Conservation (phyloP, 2,113 vertebrate species). For the Gobiocypris rarus region DNA sequence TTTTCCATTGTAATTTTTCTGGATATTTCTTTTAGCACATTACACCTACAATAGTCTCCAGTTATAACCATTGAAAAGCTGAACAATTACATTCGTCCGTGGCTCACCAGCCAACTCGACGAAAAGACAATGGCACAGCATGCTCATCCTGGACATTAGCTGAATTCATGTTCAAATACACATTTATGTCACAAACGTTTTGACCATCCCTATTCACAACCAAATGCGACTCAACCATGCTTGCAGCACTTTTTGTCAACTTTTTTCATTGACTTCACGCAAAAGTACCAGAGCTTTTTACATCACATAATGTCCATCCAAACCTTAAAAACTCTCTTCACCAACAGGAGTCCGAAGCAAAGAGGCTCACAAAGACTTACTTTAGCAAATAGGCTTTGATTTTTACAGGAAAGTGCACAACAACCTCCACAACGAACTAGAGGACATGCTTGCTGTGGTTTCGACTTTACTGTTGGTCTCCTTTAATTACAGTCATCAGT, state of each 20-base stretch:
- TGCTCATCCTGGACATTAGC: background rate
- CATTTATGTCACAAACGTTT: background rate
- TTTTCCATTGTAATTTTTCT: no score
- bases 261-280: background rate
- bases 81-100: background rate
- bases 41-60: background rate
- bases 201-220: background rate
- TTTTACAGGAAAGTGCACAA: slow-evolving; percentile 25
- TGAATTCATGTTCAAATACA: background rate
- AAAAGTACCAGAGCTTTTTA: background rate
- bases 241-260: background rate
- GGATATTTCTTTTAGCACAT: no score
- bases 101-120: background rate
- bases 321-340: background rate
- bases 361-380: background rate
- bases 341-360: background rate
- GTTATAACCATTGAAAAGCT: background rate
- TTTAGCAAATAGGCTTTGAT: background rate
- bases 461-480: background rate
- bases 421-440: background rate
- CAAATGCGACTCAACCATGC: background rate
- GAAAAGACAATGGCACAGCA: background rate
- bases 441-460: background rate
- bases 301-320: background rate
- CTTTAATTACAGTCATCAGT: slow-evolving; percentile 25